phyloP scores from a whole-genome alignment of 2,113 vertebrate species.

The Vireo altiloquus region DNA sequence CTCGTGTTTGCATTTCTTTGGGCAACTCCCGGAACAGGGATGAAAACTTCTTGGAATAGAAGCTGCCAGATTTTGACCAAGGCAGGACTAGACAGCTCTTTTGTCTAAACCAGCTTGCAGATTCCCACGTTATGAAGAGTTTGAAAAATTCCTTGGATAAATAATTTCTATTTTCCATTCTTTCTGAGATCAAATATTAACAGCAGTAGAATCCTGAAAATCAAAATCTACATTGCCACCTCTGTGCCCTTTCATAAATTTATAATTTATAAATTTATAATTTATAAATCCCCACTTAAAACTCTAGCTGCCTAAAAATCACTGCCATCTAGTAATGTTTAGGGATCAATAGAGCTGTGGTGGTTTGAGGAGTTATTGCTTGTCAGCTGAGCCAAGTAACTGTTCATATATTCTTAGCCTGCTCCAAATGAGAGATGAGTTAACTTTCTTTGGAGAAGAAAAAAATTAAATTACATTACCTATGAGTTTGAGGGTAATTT shows the following conservation, averaged over 20 bases:
- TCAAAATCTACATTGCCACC: neutral
- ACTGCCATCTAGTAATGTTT: neutral
- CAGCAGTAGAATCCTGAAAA: neutral
- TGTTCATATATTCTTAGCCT: neutral
- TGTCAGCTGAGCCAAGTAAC: neutral
- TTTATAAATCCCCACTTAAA: neutral
- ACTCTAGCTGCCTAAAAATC: neutral
- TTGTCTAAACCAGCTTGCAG: neutral
- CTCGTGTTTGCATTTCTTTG: neutral
- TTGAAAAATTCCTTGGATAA: neutral
- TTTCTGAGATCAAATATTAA: neutral
- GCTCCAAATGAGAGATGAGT: neutral
- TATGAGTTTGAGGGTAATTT: neutral
- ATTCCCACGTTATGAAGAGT: neutral
- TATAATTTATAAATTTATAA: neutral
- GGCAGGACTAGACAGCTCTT: neutral
- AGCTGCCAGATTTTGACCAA: neutral
- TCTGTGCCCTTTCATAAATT: neutral
- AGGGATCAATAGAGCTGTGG: neutral
- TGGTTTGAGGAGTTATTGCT: neutral
- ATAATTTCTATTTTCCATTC: neutral
- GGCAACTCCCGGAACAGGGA: accelerated
- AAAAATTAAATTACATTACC: accelerated
- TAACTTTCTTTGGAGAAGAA: neutral
- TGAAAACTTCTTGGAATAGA: neutral